Conservation (phyloP, 2,113 vertebrate genomes). For the Tachuris rubrigastra region DNA sequence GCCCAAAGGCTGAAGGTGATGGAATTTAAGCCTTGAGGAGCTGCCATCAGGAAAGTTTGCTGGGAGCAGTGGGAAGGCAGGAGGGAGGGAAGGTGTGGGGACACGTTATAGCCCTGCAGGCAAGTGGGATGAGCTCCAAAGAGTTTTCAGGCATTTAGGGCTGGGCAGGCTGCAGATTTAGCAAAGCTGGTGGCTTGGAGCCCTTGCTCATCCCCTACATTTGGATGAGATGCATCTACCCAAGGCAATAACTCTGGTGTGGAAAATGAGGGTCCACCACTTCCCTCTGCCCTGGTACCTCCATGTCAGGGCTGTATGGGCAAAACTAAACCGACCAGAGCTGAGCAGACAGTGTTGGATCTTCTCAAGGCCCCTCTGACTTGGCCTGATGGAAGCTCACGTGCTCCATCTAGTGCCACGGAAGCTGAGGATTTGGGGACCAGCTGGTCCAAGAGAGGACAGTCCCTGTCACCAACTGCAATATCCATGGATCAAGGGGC, state of each 20-base stretch:
- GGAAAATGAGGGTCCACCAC: neutral
- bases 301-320: neutral
- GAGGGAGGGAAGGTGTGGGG: neutral
- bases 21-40: neutral
- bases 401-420: constrained; percentile 20
- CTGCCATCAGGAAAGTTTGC: neutral
- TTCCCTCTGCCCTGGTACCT: accelerated
- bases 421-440: neutral
- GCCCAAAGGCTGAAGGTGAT: neutral
- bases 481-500: accelerated
- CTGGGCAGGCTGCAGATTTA: neutral
- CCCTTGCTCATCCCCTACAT: accelerated
- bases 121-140: neutral
- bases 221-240: neutral
- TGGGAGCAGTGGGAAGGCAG: neutral
- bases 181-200: accelerated
- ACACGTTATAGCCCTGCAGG: accelerated
- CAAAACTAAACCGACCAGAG: neutral
- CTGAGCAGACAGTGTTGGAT: neutral
- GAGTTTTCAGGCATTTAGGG: neutral
- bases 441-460: neutral
- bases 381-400: neutral
- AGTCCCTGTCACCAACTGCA: accelerated
- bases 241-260: neutral
- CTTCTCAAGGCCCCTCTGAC: neutral